Conservation (phyloP, 37 sponge, comb jelly and placozoan species). For the Corticium candelabrum region DNA sequence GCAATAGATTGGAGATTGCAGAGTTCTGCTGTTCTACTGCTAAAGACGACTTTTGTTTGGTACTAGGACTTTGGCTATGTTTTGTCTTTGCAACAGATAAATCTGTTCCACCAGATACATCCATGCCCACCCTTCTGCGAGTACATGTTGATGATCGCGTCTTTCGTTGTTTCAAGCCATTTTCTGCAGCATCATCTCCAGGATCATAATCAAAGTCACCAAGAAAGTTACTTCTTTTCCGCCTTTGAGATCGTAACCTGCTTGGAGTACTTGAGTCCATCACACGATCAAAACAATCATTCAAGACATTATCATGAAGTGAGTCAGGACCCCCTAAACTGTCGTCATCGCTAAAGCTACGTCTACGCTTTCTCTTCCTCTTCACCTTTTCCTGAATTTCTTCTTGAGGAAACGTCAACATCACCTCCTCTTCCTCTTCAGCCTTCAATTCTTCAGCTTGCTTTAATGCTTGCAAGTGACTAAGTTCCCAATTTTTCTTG, state of each 20-base stretch:
- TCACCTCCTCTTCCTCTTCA: constrained; percentile 43
- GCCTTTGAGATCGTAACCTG: not conserved
- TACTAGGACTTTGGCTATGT: not conserved
- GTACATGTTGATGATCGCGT: not conserved
- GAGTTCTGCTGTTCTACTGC: not conserved
- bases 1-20: not conserved
- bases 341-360: not conserved
- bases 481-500: constrained; percentile 80
- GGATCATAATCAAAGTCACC: not conserved
- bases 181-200: not conserved
- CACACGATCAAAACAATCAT: too few species aligned
- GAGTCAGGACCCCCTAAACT: not conserved
- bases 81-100: not conserved
- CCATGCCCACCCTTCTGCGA: not conserved
- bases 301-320: too few species aligned
- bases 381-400: constrained; percentile 55
- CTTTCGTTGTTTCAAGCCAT: not conserved
- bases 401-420: constrained; percentile 40
- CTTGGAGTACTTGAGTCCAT: too few species aligned
- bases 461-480: constrained; percentile 57
- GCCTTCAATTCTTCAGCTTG: constrained; percentile 56
- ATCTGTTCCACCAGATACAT: not conserved
- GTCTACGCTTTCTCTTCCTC: constrained; percentile 43
- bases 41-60: not conserved
- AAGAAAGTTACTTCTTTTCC: not conserved